Evolutionary conservation across 2,888 invertebrate genomes (phyloP).

Genomic region (Pheosia gnoma): DNA sequence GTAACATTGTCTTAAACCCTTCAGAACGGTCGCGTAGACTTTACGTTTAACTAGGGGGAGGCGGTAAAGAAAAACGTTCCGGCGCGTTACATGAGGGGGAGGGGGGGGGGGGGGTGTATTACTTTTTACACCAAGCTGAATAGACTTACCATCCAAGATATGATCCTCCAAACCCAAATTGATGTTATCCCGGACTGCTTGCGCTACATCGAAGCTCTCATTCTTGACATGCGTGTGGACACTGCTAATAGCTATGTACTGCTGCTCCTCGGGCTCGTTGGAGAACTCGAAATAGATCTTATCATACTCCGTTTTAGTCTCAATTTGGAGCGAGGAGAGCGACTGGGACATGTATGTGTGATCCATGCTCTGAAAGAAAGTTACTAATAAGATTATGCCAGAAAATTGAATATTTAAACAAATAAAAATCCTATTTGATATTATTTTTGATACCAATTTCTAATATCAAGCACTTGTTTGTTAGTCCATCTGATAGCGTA

Average conservation of each 20-base stretch:
- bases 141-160: slow-evolving; percentile 59
- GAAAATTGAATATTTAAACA: no score
- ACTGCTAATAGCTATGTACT: slow-evolving; percentile 49
- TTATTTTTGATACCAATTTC: no score
- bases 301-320: slow-evolving; percentile 64
- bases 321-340: slow-evolving; percentile 57
- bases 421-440: no score
- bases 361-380: slow-evolving; percentile 44
- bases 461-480: no score
- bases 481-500: no score
- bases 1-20: no score
- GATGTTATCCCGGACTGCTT: slow-evolving; percentile 57
- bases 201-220: slow-evolving; percentile 61
- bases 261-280: slow-evolving; percentile 47
- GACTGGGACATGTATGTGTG: slow-evolving; percentile 76
- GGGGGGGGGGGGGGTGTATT: no score
- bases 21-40: no score
- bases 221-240: slow-evolving; percentile 48
- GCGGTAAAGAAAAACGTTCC: no score
- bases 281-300: slow-evolving; percentile 69
- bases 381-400: no score
- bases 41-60: no score
- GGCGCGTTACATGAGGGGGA: no score
- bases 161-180: slow-evolving; percentile 62
- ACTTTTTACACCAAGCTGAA: slow-evolving; percentile 30